phyloP scores from a whole-genome alignment of 2,888 invertebrate genomes.

The Apotomis betuletana region DNA sequence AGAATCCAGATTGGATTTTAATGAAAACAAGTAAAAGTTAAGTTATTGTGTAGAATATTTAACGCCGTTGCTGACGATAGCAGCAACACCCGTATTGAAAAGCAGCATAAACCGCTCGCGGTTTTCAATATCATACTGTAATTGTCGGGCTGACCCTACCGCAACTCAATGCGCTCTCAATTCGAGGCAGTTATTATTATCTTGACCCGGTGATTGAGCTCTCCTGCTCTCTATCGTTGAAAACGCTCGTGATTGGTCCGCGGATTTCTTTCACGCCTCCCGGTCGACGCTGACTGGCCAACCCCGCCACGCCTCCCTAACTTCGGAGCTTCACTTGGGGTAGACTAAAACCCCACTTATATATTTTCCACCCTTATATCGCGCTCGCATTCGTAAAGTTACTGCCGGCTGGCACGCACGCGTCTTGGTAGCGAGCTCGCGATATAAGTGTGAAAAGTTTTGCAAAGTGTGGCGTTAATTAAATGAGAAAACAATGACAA shows the following conservation, averaged over 20 bases:
- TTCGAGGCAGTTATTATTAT: slow-evolving; percentile 82
- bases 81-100: slow-evolving; percentile 43
- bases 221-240: slow-evolving; percentile 73
- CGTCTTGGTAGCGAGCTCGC: slow-evolving; percentile 62
- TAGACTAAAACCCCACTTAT: slow-evolving; percentile 80
- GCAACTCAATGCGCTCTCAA: slow-evolving; percentile 82
- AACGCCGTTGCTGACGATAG: slow-evolving; percentile 53
- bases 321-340: slow-evolving; percentile 75
- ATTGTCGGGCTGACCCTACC: slow-evolving; percentile 80
- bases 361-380: slow-evolving; percentile 82
- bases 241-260: slow-evolving; percentile 66
- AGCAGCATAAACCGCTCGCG: slow-evolving; percentile 55
- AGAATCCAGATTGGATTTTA: no score
- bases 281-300: slow-evolving; percentile 67
- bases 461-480: slow-evolving; percentile 65
- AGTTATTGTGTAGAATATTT: background rate
- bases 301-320: slow-evolving; percentile 68
- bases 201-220: slow-evolving; percentile 83
- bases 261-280: slow-evolving; percentile 70
- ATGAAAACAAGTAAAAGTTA: background rate
- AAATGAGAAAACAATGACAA: slow-evolving; percentile 85
- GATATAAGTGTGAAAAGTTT: slow-evolving; percentile 81
- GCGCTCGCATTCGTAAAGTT: slow-evolving; percentile 75
- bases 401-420: slow-evolving; percentile 75
- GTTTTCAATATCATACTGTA: slow-evolving; percentile 71